Evolutionary conservation across 2,888 invertebrate species (phyloP).

Genomic region (Trichogramma evanescens): DNA sequence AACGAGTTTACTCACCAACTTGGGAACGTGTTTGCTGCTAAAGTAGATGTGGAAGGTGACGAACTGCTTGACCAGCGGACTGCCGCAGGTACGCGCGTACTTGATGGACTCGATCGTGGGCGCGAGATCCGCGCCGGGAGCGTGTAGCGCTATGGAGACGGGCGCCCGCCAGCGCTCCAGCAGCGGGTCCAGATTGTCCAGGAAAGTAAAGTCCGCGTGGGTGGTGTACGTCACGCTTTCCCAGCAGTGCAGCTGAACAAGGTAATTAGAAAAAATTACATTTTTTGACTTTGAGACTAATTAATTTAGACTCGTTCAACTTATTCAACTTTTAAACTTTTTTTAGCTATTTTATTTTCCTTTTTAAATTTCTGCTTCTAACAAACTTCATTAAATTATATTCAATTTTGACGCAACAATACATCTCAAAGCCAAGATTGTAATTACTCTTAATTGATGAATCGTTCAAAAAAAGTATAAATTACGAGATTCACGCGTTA

Average conservation of each 20-base stretch:
- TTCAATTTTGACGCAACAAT: no score
- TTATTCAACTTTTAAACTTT: no score
- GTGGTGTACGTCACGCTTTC: constrained; percentile 87
- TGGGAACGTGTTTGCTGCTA: constrained; percentile 78
- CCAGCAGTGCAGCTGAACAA: constrained; percentile 58
- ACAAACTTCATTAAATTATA: no score
- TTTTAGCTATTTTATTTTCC: no score
- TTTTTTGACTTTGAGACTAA: neutral
- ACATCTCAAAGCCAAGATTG: no score
- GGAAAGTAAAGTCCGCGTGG: constrained; percentile 84
- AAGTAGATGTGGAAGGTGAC: constrained; percentile 88
- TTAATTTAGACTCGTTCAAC: neutral
- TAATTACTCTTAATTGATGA: no score
- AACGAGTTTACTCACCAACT: constrained; percentile 48
- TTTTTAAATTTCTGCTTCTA: no score
- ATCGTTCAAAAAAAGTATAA: no score
- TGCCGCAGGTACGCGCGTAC: constrained; percentile 71
- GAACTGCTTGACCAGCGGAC: constrained; percentile 65
- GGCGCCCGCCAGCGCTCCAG: constrained; percentile 83
- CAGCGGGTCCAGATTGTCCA: constrained; percentile 81
- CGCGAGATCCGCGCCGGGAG: constrained; percentile 76
- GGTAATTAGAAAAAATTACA: neutral
- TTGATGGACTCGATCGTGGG: constrained; percentile 73
- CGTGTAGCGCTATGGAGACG: constrained; percentile 78
- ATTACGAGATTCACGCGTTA: no score